These are phyloP conservation scores for Oryzias celebensis DNA, from an alignment of 2,113 vertebrate genomes.

Conservation along the genomic window DNA sequence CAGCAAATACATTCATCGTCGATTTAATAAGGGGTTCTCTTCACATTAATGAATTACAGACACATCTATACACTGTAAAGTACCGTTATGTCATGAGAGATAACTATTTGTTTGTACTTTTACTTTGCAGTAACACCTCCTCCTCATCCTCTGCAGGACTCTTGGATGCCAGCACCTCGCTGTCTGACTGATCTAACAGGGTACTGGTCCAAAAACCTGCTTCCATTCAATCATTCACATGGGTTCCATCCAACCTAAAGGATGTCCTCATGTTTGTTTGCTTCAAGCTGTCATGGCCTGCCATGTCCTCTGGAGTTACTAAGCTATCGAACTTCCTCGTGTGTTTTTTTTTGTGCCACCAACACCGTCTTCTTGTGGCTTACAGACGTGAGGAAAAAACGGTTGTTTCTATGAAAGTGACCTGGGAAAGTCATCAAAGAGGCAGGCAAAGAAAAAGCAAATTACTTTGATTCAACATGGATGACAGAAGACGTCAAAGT, in stretches of 20 bases:
- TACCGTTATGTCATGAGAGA: not conserved
- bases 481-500: conserved; percentile 11
- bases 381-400: too few relatives aligned
- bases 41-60: conserved; percentile 56
- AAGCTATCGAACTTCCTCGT: conserved; percentile 26
- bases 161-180: conserved; percentile 34
- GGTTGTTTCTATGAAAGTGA: too few relatives aligned
- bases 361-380: too few relatives aligned
- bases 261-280: conserved; percentile 28
- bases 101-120: not conserved
- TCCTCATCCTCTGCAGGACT: too few relatives aligned
- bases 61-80: conserved; percentile 26
- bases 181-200: conserved; percentile 57
- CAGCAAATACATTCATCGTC: conserved; percentile 40
- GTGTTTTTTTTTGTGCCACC: conserved; percentile 6
- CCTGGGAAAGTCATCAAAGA: too few relatives aligned
- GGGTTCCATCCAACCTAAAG: conserved; percentile 11
- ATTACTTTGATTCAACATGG: too few relatives aligned
- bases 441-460: too few relatives aligned
- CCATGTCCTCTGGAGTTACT: conserved; percentile 5
- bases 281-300: conserved; percentile 20
- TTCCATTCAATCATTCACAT: conserved; percentile 7
- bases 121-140: not conserved
- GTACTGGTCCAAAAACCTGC: conserved; percentile 30
- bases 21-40: conserved; percentile 26